These are phyloP conservation scores for Scomberomorus guttatus DNA, from an alignment of 2,797 vertebrate species.

Conservation along the genomic window DNA sequence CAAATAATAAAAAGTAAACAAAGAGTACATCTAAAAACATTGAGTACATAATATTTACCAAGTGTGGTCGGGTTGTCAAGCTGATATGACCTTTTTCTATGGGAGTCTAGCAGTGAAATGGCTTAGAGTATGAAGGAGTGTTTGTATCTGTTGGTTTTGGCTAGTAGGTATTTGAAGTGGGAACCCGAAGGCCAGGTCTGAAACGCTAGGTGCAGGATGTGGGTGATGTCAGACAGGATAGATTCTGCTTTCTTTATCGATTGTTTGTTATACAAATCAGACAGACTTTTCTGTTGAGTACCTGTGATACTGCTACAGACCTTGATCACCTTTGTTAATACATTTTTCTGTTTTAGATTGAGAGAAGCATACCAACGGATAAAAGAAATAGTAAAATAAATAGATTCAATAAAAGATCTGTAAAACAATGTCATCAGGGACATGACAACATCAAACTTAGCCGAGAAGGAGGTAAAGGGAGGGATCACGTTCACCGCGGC, in stretches of 20 bases:
- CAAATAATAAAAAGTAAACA: background rate
- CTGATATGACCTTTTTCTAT: no score
- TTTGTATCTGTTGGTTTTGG: no score
- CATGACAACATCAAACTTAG: no score
- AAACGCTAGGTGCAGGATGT: background rate
- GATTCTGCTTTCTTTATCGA: background rate
- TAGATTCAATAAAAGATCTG: no score
- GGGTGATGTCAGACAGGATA: background rate
- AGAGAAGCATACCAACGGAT: no score
- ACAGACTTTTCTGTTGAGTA: background rate
- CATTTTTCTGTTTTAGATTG: background rate
- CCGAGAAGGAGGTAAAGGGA: background rate
- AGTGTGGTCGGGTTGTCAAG: no score
- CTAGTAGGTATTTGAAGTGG: background rate
- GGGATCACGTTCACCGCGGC: conserved; percentile 31
- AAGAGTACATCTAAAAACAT: background rate
- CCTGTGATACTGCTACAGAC: background rate
- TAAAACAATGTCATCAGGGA: no score
- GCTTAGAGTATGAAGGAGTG: no score
- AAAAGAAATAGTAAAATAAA: no score
- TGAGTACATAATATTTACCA: no score
- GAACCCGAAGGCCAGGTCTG: background rate
- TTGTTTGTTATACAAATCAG: background rate
- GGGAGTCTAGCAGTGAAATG: no score
- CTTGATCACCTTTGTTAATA: background rate